These are phyloP conservation scores for Acanthis flammea DNA, from an alignment of 2,797 vertebrate genomes.

Conservation along the genomic window DNA sequence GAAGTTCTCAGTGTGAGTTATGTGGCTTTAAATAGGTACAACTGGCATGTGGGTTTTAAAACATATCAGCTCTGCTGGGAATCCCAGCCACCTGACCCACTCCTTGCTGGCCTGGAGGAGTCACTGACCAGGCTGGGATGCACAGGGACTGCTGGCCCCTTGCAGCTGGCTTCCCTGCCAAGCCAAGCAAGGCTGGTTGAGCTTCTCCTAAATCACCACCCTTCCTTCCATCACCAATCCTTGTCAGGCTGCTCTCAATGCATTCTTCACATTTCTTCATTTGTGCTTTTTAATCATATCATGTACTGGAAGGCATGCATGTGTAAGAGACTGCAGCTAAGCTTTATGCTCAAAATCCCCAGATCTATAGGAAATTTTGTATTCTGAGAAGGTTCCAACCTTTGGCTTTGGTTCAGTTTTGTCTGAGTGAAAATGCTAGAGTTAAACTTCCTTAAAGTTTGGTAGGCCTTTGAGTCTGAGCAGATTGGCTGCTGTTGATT, in stretches of 20 bases:
- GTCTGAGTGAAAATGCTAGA: not conserved
- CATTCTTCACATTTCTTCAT: not conserved
- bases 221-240: not conserved
- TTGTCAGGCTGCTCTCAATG: not conserved
- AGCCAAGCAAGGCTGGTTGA: not conserved
- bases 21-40: not conserved
- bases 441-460: not conserved
- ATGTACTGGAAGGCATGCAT: not conserved
- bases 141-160: not conserved
- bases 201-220: not conserved
- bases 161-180: not conserved
- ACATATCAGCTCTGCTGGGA: not conserved
- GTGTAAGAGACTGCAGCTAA: not conserved
- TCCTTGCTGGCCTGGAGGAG: not conserved
- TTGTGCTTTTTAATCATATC: not conserved
- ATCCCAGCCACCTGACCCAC: not conserved
- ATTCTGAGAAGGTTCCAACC: not conserved
- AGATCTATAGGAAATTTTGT: not conserved
- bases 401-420: not conserved
- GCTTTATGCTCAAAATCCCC: not conserved
- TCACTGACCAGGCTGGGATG: rapidly evolving
- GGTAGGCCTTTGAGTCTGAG: not conserved
- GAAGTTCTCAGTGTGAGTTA: not conserved
- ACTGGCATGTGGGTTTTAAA: not conserved
- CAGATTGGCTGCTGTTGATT: not conserved